Evolutionary conservation across 2,888 invertebrate species (phyloP), one percentile per base, ranked within the genome.

Genomic region (Lysandra coridon): DNA sequence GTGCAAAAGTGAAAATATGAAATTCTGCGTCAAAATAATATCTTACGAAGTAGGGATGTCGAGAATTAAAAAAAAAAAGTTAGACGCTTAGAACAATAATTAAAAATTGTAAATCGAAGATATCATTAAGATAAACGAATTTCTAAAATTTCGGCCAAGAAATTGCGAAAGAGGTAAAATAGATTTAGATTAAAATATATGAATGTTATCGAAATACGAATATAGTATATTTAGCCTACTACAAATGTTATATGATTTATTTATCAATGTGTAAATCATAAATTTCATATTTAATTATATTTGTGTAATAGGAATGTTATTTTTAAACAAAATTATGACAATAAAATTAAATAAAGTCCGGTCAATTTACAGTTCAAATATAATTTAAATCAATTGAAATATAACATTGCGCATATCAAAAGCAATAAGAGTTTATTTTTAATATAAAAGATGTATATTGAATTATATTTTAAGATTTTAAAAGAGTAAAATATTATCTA

Each of bases 381-480:
- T 73, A 69, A 69, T 69, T 78, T 79, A 78, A 40, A 73, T 79
- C 44, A 78, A 69, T 30, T 80, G 30, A 79, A 80, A 78, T 79
- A 78, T 64, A 76, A 60, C 78, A 73, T 69, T 78, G n/a, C 81
- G 82, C 83, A 84, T 84, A 84, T 84, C 83, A 84, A 60, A 80
- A 79, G 81, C 82, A 83, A 81, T 82, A 83, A 81, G 53, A 76
- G 53, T 53, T 79, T 79, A 75, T 75, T 79, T 79, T 79, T 79
- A 69, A 79, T 79, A 75, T 69, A 23, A 78, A 78, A 75, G 76
- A 73, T 78, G 73, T 80, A 78, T 81, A 57, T 76, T 78, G 30
- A 53, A 64, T 80, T 81, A 81, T 80, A 83, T 82, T 81, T 80
- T 23, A 77, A 33, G 17, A 76, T 76, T 33, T 75, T 4, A 49